phyloP scores from a whole-genome alignment of 2,888 invertebrate species.

The Coenonympha glycerion region DNA sequence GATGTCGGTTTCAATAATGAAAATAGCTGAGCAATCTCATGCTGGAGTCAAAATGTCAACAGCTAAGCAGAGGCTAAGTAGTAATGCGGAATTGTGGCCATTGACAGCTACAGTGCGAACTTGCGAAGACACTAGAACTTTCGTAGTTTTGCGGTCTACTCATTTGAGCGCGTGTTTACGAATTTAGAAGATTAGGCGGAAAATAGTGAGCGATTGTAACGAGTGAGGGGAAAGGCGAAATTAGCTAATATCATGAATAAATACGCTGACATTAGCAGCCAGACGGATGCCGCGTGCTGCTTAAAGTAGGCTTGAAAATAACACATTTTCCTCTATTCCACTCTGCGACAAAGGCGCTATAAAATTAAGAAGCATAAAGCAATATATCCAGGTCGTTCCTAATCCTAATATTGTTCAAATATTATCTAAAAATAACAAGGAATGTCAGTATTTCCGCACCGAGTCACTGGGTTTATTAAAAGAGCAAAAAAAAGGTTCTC shows the following conservation, averaged over 20 bases:
- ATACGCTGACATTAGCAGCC: constrained; percentile 45
- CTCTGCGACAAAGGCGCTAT: neutral
- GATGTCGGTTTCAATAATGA: too few species aligned
- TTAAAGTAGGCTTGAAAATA: constrained; percentile 10
- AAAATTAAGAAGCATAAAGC: too few species aligned
- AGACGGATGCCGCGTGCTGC: constrained; percentile 28
- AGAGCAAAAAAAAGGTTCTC: neutral
- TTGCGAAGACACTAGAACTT: constrained; percentile 20
- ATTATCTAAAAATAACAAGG: neutral
- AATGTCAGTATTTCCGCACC: constrained; percentile 3
- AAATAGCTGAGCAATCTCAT: too few species aligned
- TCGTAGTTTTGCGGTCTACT: constrained; percentile 50
- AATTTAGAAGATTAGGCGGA: constrained; percentile 58
- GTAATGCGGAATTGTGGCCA: too few species aligned
- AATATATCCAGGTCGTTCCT: too few species aligned
- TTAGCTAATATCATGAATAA: constrained; percentile 50
- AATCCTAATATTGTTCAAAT: too few species aligned
- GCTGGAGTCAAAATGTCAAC: too few species aligned
- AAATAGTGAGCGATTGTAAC: constrained; percentile 59
- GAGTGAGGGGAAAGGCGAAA: constrained; percentile 52
- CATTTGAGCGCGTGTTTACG: constrained; percentile 54
- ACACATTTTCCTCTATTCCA: neutral
- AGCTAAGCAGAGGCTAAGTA: too few species aligned
- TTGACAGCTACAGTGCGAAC: too few species aligned
- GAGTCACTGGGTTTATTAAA: neutral